Evolutionary conservation across 2,113 vertebrate species (phyloP).

Genomic region (Thalassarche chlororhynchos): DNA sequence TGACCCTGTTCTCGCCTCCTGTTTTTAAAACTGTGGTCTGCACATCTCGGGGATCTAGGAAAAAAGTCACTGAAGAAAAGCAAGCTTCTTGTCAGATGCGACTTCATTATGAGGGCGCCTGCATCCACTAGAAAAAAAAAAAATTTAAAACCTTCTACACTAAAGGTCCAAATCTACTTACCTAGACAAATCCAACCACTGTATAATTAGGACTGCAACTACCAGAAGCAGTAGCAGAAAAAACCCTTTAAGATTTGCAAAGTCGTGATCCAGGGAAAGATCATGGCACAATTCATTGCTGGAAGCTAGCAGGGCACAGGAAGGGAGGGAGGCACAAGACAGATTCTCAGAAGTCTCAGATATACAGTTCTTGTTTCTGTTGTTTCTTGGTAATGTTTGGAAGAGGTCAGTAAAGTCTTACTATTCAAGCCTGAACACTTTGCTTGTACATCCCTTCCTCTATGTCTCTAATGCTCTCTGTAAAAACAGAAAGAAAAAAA

Average conservation of each 20-base stretch:
- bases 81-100: background rate
- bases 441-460: background rate
- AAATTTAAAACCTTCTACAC: background rate
- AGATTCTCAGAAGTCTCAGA: background rate
- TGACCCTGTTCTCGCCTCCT: background rate
- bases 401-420: background rate
- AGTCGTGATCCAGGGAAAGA: background rate
- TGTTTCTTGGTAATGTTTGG: background rate
- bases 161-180: background rate
- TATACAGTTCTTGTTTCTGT: background rate
- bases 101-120: background rate
- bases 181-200: background rate
- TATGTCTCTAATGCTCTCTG: background rate
- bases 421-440: background rate
- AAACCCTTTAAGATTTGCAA: background rate
- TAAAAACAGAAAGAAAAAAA: background rate
- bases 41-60: background rate
- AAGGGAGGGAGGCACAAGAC: background rate
- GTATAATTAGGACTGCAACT: background rate
- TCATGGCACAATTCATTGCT: background rate
- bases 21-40: background rate
- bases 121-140: background rate
- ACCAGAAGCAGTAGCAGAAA: background rate
- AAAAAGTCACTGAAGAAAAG: background rate
- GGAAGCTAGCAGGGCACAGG: background rate